These are phyloP conservation scores for Operophtera brumata DNA, from an alignment of 2,888 invertebrate genomes.

Conservation along the genomic window DNA sequence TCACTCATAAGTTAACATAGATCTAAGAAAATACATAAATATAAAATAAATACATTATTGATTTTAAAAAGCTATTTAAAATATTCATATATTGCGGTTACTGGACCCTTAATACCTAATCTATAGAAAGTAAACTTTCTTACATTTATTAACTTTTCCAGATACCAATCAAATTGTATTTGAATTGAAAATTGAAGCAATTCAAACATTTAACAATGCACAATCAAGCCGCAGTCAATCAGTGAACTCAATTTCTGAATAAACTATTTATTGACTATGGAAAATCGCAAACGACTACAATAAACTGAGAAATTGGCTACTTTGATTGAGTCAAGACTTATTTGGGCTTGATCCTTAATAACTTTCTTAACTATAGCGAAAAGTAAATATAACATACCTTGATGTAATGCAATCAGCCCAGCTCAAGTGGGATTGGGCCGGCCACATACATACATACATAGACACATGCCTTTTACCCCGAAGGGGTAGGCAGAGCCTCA, in stretches of 20 bases:
- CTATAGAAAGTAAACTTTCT: slow-evolving; percentile 9
- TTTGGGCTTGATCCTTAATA: neutral
- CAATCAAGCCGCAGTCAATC: slow-evolving; percentile 24
- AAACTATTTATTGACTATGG: slow-evolving; percentile 51
- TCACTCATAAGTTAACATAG: no score
- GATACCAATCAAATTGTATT: slow-evolving; percentile 11
- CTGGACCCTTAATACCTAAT: neutral
- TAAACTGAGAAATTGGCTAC: slow-evolving; percentile 29
- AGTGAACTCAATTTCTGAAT: slow-evolving; percentile 39
- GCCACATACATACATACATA: no score
- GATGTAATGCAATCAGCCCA: no score
- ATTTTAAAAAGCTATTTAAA: no score
- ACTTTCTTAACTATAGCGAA: no score
- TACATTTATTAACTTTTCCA: slow-evolving; percentile 1
- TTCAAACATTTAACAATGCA: slow-evolving; percentile 41
- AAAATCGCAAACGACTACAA: slow-evolving; percentile 52
- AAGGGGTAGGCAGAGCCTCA: no score
- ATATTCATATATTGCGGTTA: neutral
- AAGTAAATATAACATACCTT: no score
- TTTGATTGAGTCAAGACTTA: slow-evolving; percentile 9
- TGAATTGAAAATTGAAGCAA: slow-evolving; percentile 17
- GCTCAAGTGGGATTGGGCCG: no score
- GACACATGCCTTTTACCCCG: no score
- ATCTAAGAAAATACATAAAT: no score
- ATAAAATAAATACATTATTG: no score